Base-by-base conservation (phyloP, 2,888 invertebrate genomes). In the Macaria liturata region DNA sequence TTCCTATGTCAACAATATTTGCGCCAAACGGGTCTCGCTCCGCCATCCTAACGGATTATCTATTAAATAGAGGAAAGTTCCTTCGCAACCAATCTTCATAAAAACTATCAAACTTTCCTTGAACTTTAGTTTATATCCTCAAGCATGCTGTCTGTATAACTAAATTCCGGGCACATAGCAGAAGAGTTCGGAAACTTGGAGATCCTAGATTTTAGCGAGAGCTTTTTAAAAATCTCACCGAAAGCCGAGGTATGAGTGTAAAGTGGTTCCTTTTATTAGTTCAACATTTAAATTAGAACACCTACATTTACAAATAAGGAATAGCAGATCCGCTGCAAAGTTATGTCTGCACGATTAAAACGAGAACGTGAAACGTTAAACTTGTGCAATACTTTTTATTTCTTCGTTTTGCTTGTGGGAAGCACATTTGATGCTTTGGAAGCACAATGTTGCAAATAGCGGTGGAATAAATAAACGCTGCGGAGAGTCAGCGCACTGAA, bases 41-140 rank as follows among this genome's bases (percentile, higher is more conserved):
- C 43, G 51, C 46, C 53, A 54, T 61, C 20, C 55, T 53, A 63
- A 61, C 55, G 51, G 55, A 46, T 63, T 68, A 67, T 59, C 62
- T 65, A 60, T 62, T 60, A 59, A 49, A 54, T 62, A 59, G 59
- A 68, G 62, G 59, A 53, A 54, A 64, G 53, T 61, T 71, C 65
- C 61, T 64, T 62, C 52, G 49, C 68, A 63, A 73, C 68, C 68
- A 75, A 74, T 73, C 69, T 71, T 64, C 70, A 73, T 76, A 73
- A 76, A 74, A 69, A 62, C 64, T 67, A 70, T 66, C 56, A 52
- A 65, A 62, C 63, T 67, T 65, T 69, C 66, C 65, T 65, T 61
- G 61, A 60, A 65, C 64, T 67, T 61, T 71, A 65, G 69, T 71
- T 74, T 74, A 76, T 70, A 66, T 67, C 66, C 58, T 61, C 61